Conservation (phyloP, 64 coral and sea anemone species). For the Actinia equina region DNA sequence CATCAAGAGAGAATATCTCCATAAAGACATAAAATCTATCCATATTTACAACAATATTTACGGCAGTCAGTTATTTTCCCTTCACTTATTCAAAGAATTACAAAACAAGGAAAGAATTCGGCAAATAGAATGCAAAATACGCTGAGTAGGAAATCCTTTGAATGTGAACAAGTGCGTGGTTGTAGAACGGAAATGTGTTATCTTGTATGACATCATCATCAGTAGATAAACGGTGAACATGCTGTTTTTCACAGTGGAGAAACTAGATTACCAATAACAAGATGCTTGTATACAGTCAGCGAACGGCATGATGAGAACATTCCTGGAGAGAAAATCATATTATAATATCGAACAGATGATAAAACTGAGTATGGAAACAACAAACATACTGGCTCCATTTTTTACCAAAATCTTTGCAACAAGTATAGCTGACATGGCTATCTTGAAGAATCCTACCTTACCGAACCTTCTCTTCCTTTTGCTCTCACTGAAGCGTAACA, state of each 20-base stretch:
- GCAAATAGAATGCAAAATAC: slow-evolving; percentile 6
- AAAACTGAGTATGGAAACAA: background rate
- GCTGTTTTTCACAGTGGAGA: background rate
- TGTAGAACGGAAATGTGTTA: slow-evolving; percentile 13
- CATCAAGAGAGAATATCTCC: background rate
- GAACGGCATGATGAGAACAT: background rate
- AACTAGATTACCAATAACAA: background rate
- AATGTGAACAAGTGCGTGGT: slow-evolving; percentile 15
- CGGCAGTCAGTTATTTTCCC: background rate
- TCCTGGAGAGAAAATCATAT: background rate
- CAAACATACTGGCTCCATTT: background rate
- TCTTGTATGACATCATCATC: slow-evolving; percentile 7
- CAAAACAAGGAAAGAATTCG: background rate
- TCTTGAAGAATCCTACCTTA: no score
- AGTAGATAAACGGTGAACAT: background rate
- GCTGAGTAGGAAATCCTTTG: background rate
- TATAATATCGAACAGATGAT: background rate
- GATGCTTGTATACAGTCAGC: background rate
- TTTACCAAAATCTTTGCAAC: no score
- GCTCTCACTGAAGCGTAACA: no score
- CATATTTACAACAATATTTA: background rate
- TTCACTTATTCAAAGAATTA: background rate
- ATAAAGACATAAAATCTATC: background rate
- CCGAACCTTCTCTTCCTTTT: no score
- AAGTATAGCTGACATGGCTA: no score